Evolutionary conservation across 1,140 invertebrate species (phyloP).

Genomic region (Pantala flavescens): DNA sequence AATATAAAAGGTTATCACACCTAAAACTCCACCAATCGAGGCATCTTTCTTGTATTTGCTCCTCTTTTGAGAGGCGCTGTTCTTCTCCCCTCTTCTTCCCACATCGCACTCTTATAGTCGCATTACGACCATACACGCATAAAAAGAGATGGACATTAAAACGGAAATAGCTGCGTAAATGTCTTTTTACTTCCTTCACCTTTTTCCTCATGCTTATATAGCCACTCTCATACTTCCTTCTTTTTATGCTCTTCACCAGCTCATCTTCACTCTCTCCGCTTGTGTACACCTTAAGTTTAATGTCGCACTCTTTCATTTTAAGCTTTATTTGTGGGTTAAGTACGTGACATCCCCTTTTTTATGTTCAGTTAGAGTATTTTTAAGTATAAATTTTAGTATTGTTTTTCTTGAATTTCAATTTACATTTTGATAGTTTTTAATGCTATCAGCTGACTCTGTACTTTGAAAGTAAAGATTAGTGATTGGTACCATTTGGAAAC

Average conservation of each 20-base stretch:
- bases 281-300: no score
- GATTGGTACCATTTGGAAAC: no score
- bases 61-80: neutral
- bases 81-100: neutral
- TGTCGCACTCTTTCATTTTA: neutral
- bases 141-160: slow-evolving; percentile 6
- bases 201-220: neutral
- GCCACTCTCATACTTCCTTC: neutral
- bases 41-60: neutral
- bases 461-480: no score
- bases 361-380: no score
- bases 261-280: neutral
- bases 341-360: no score
- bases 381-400: no score
- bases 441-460: no score
- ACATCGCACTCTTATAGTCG: neutral
- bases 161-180: neutral
- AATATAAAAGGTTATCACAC: no score
- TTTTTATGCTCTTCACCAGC: slow-evolving; percentile 1
- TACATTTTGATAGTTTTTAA: no score
- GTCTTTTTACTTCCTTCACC: neutral
- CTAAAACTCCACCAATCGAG: neutral
- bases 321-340: neutral
- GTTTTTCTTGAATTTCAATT: no score
- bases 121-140: neutral